phyloP scores from a whole-genome alignment of 2,888 invertebrate genomes.

The Idaea straminata region DNA sequence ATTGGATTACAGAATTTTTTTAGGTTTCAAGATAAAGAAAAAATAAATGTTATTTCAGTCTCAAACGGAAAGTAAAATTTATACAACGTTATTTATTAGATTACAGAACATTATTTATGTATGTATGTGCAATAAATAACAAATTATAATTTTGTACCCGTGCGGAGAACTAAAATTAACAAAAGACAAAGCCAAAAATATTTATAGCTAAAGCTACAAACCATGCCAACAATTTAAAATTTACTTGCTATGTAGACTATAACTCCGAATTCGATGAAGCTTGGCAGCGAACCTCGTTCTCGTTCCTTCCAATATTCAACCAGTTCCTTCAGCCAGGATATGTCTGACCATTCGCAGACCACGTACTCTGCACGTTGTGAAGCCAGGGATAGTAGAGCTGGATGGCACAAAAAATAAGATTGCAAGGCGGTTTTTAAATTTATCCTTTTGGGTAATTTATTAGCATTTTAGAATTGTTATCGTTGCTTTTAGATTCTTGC shows the following conservation, averaged over 20 bases:
- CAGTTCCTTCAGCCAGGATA: conserved; percentile 87
- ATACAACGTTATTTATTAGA: too few species aligned
- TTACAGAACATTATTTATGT: too few species aligned
- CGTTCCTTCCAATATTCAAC: conserved; percentile 88
- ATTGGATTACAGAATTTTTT: not conserved
- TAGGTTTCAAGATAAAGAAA: not conserved
- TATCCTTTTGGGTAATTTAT: too few species aligned
- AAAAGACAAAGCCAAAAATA: conserved; percentile 5
- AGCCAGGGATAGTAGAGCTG: conserved; percentile 95
- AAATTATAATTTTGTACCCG: too few species aligned
- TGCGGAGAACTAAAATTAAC: not conserved
- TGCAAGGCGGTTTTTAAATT: not conserved
- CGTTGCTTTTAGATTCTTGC: too few species aligned
- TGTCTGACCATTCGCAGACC: conserved; percentile 88
- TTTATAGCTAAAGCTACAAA: conserved; percentile 14
- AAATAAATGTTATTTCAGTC: not conserved
- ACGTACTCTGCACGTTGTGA: conserved; percentile 94
- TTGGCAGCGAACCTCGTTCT: conserved; percentile 89
- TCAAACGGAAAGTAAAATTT: too few species aligned
- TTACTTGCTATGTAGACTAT: conserved; percentile 93
- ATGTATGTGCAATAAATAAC: too few species aligned
- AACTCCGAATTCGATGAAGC: conserved; percentile 90
- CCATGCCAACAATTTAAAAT: conserved; percentile 65
- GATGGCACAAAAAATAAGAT: conserved; percentile 25
- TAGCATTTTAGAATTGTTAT: too few species aligned